Conservation (phyloP, 2,113 vertebrate genomes). For the Lates calcarifer region DNA sequence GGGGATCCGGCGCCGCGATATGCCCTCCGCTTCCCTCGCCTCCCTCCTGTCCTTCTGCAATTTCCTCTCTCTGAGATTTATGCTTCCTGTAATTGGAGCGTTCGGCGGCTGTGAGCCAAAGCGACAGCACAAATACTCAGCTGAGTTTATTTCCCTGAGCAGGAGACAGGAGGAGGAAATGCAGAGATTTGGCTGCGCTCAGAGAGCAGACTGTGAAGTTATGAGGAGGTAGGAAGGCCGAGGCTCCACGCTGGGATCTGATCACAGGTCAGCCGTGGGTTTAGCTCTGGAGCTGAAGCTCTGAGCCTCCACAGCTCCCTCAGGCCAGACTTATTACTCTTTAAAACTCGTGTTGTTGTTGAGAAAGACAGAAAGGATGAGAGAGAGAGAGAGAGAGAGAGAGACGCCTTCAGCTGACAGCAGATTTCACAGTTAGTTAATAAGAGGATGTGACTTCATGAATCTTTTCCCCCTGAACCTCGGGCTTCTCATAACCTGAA, state of each 20-base stretch:
- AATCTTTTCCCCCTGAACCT: not conserved
- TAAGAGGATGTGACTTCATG: not conserved
- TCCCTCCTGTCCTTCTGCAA: slow-evolving; percentile 46
- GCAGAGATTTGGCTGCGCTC: not conserved
- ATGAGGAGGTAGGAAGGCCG: not conserved
- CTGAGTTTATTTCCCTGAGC: slow-evolving; percentile 39
- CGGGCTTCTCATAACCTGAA: not conserved
- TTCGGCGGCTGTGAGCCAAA: slow-evolving; percentile 25
- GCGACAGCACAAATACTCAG: slow-evolving; percentile 1
- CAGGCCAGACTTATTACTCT: slow-evolving; percentile 13
- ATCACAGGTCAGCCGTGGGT: slow-evolving; percentile 3
- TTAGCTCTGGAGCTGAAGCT: not conserved
- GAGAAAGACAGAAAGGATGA: not conserved
- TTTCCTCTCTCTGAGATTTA: slow-evolving; percentile 63
- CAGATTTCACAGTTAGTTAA: slow-evolving; percentile 7
- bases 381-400: not conserved
- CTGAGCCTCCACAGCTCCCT: not conserved
- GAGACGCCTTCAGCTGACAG: not conserved
- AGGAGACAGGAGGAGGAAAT: slow-evolving; percentile 6
- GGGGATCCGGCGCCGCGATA: slow-evolving; percentile 10
- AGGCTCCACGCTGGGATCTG: slow-evolving; percentile 4
- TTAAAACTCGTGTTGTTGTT: not conserved
- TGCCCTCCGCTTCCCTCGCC: slow-evolving; percentile 32
- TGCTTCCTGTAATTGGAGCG: slow-evolving; percentile 70
- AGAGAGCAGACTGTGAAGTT: slow-evolving; percentile 6